phyloP scores from a whole-genome alignment of 2,888 invertebrate species.

The Epistrophe eligans region DNA sequence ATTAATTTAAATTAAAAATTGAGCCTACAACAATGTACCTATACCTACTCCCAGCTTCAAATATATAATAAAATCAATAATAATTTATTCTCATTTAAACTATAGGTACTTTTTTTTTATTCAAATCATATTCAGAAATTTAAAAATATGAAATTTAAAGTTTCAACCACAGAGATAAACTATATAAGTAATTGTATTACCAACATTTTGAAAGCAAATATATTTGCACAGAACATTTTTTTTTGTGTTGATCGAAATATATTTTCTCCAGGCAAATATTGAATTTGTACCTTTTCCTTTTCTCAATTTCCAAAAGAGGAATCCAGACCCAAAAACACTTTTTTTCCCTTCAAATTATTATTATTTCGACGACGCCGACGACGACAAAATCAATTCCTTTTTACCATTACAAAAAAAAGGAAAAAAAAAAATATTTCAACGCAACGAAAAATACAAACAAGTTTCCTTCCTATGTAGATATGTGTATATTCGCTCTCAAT shows the following conservation, averaged over 20 bases:
- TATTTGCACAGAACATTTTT: constrained; percentile 4
- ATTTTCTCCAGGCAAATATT: constrained; percentile 3
- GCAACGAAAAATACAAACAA: constrained; percentile 36
- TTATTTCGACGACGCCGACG: constrained; percentile 1
- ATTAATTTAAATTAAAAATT: too few species aligned
- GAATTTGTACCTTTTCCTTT: neutral
- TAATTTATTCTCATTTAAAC: too few species aligned
- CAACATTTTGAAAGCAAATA: constrained; percentile 10
- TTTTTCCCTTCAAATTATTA: constrained; percentile 15
- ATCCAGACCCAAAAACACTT: neutral
- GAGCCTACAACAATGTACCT: too few species aligned
- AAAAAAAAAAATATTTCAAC: neutral
- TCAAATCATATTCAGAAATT: neutral
- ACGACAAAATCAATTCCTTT: constrained; percentile 20
- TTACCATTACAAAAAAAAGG: neutral
- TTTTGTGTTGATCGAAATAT: neutral
- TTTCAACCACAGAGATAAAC: neutral
- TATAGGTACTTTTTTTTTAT: neutral
- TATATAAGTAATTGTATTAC: neutral
- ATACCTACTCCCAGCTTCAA: too few species aligned
- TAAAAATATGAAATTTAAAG: neutral
- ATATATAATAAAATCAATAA: too few species aligned
- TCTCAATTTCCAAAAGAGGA: neutral
- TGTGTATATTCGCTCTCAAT: neutral
- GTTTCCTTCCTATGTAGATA: neutral